Conservation (phyloP, 2,113 vertebrate species). For the Notarius lentiginosus region DNA sequence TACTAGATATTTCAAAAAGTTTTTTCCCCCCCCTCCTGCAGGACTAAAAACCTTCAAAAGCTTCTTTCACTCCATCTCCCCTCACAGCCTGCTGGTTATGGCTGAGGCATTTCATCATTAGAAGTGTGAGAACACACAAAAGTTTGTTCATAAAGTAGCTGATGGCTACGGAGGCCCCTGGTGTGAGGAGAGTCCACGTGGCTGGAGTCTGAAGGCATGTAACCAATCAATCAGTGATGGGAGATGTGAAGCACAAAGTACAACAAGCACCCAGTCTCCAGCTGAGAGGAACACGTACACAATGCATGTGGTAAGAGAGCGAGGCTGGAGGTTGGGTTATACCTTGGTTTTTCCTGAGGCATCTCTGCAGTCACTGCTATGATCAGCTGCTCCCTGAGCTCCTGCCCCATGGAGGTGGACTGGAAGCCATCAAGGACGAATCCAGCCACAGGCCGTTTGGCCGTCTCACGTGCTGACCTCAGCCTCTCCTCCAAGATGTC, state of each 20-base stretch:
- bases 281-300: not conserved
- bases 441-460: slow-evolving; percentile 90
- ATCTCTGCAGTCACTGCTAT: slow-evolving; percentile 81
- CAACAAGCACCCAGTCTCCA: slow-evolving; percentile 4
- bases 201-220: slow-evolving; percentile 29
- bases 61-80: not conserved
- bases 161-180: slow-evolving; percentile 13
- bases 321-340: slow-evolving; percentile 22
- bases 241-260: not conserved
- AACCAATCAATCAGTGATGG: slow-evolving; percentile 25
- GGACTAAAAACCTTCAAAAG: not conserved
- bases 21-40: not conserved
- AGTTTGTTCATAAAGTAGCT: slow-evolving; percentile 34
- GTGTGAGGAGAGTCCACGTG: slow-evolving; percentile 28
- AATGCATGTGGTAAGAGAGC: not conserved
- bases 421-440: slow-evolving; percentile 94
- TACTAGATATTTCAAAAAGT: not conserved
- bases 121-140: slow-evolving; percentile 3
- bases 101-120: not conserved
- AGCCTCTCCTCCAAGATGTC: slow-evolving; percentile 88
- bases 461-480: slow-evolving; percentile 89
- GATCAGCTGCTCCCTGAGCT: slow-evolving; percentile 81
- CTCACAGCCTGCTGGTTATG: not conserved
- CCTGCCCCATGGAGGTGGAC: slow-evolving; percentile 68
- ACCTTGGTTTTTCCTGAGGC: slow-evolving; percentile 94